Percentiles rank a stretch among this genome's conserved stretches.
These are phyloP conservation scores for Helicoverpa zea DNA, from an alignment of 1,140 invertebrate genomes.

Conservation along the genomic window DNA sequence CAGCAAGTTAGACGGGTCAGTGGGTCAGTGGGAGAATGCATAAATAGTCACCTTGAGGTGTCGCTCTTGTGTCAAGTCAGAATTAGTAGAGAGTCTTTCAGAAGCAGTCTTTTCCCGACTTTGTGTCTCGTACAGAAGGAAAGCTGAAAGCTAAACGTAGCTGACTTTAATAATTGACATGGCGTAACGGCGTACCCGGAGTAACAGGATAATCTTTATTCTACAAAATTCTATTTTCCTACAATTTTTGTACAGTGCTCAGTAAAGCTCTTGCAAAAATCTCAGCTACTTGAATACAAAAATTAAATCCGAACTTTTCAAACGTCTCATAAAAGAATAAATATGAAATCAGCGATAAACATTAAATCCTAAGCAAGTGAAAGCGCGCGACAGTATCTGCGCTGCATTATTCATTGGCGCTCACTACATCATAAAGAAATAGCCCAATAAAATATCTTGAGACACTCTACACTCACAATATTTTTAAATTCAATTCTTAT, in stretches of 20 bases:
- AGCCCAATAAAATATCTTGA: constrained; percentile 32
- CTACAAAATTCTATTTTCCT: too few species aligned
- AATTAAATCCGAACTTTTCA: neutral
- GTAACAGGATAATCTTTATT: too few species aligned
- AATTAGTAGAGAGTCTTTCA: neutral
- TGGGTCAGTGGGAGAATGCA: constrained; percentile 19
- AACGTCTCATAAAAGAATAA: neutral
- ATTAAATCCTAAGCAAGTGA: neutral
- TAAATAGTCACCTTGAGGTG: neutral
- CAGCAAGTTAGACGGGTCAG: neutral
- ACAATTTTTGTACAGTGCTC: too few species aligned
- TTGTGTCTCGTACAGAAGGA: too few species aligned
- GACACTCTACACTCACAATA: constrained; percentile 44
- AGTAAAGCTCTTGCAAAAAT: neutral
- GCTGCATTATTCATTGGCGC: constrained; percentile 33
- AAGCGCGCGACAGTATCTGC: neutral
- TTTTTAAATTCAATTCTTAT: constrained; percentile 57
- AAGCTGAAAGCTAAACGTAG: too few species aligned
- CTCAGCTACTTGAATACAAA: neutral
- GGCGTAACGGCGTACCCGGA: too few species aligned
- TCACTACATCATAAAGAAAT: constrained; percentile 39
- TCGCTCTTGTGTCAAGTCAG: neutral
- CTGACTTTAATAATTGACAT: too few species aligned
- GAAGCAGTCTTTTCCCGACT: too few species aligned
- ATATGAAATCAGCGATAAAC: neutral